Conservation (phyloP, 2,888 invertebrate genomes). For the Onchidella celtica region DNA sequence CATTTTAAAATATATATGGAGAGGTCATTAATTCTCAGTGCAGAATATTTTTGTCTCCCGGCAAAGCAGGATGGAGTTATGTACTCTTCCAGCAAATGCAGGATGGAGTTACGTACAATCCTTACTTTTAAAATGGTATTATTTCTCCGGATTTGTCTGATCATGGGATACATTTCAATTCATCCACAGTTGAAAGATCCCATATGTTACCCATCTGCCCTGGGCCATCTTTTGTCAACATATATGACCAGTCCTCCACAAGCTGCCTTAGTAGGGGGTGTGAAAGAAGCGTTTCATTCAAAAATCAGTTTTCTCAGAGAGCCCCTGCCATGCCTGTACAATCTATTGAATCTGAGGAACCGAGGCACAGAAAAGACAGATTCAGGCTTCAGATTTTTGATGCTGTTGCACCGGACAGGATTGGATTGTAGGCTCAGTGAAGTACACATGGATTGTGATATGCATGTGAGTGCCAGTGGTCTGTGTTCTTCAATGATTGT, state of each 20-base stretch:
- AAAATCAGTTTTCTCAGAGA: slow-evolving; percentile 13
- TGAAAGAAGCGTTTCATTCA: neutral
- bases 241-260: slow-evolving; percentile 55
- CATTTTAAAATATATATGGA: too few relatives aligned
- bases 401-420: slow-evolving; percentile 51
- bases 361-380: slow-evolving; percentile 39
- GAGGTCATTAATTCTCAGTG: too few relatives aligned
- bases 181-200: too few relatives aligned
- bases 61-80: too few relatives aligned
- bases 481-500: too few relatives aligned
- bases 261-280: neutral
- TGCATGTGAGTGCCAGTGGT: slow-evolving; percentile 42
- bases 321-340: slow-evolving; percentile 46
- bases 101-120: too few relatives aligned
- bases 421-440: slow-evolving; percentile 52
- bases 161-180: too few relatives aligned
- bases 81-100: too few relatives aligned
- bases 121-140: too few relatives aligned
- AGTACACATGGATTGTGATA: slow-evolving; percentile 34
- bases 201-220: slow-evolving; percentile 53
- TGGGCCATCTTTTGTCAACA: slow-evolving; percentile 53
- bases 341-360: slow-evolving; percentile 52
- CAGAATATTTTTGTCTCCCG: too few relatives aligned
- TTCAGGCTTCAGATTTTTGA: slow-evolving; percentile 50
- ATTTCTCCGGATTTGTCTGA: too few relatives aligned